Evolutionary conservation across 2,888 invertebrate species (phyloP), one percentile per base, ranked within the genome.

Genomic region (Rosalia funebris): DNA sequence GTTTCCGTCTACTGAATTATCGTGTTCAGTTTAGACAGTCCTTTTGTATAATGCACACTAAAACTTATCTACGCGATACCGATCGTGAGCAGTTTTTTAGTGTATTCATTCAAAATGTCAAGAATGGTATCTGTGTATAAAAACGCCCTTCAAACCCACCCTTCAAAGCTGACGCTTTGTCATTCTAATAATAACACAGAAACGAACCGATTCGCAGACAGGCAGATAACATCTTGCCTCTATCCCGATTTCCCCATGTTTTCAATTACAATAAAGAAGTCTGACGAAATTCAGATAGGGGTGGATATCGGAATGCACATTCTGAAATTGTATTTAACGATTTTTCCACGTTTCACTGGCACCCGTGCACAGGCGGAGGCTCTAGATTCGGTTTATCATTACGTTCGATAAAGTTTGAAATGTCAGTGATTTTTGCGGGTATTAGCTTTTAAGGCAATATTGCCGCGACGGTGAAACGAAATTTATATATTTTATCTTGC

Each of bases 201-300:
- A 25, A 39, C 50, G 50, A 15, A 39, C 32, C 44, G 55, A 37
- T 45, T 31, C 36, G 7, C 34, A 37, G 55, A 12, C 45, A 45
- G 41, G 14, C 42, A 20, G 56, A 57, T 57, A 47, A 39, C 14
- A 57, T 47, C 54, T 44, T 44, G 54, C 12, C 15, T 31, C 31
- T 42, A 31, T 44, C 54, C 50, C 50, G 19, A 19, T 17, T 37
- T 50, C 50, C 45, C 47, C 42, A 32, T 41, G 39, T 57, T 57
- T 57, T 47, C 56, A 57, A 57, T 57, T 57, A 57, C 46, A 57
- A 57, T 47, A 47, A 47, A 57, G 56, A 57, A 57, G 46, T 47
- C 56, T 39, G 56, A 15, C 14, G 56, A 57, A 48, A 57, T 39
- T 46, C 56, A 39, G 47, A 47, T 47, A 39, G 47, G 56, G 56